Conservation (phyloP, 2,888 invertebrate genomes). For the Diarsia mendica region DNA sequence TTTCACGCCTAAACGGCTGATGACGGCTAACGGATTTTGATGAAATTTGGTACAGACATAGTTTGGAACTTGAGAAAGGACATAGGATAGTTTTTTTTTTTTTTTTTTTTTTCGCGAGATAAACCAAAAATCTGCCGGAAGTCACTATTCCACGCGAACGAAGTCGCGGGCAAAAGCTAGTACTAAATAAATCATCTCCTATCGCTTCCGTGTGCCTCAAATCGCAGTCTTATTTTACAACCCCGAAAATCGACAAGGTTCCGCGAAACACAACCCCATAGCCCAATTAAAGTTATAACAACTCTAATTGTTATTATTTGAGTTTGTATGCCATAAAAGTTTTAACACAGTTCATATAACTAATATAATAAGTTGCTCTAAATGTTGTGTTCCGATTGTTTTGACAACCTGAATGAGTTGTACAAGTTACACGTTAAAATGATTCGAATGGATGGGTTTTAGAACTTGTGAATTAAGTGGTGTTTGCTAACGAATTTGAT, state of each 20-base stretch:
- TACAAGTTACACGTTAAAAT: conserved; percentile 5
- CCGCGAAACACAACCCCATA: conserved; percentile 61
- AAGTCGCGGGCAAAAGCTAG: no score
- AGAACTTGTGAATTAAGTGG: neutral
- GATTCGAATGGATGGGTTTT: conserved; percentile 4
- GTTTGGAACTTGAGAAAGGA: no score
- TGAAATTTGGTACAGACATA: no score
- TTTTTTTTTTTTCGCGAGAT: no score
- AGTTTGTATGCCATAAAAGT: conserved; percentile 64
- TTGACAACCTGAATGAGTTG: conserved; percentile 39
- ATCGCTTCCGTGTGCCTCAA: neutral
- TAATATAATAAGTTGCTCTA: conserved; percentile 37
- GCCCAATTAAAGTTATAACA: conserved; percentile 67
- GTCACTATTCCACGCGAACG: no score
- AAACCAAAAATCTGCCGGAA: no score
- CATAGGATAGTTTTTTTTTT: no score
- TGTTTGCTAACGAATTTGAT: neutral
- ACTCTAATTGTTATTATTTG: conserved; percentile 63
- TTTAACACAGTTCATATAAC: conserved; percentile 52
- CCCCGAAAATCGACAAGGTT: conserved; percentile 53
- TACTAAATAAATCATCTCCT: neutral
- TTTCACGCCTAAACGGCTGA: no score
- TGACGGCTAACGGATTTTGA: no score
- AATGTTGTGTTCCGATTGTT: conserved; percentile 48
- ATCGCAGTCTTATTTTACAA: conserved; percentile 2